Conservation (phyloP, 53 echinoderm and acorn worm species). For the Echinometra lucunter region DNA sequence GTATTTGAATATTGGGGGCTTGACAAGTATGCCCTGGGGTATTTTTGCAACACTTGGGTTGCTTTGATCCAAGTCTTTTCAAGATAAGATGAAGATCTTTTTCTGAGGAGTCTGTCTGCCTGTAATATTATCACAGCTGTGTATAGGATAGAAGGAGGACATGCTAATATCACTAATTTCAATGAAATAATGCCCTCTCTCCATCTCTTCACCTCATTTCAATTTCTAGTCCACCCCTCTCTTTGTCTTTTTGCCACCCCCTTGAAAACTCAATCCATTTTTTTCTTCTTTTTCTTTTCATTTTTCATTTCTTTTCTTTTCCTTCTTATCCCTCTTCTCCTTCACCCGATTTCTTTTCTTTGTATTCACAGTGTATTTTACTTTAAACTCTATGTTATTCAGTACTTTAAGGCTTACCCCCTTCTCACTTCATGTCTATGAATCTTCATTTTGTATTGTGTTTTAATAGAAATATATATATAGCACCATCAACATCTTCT, state of each 20-base stretch:
- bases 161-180: not conserved
- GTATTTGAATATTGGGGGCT: not conserved
- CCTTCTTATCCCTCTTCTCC: not conserved
- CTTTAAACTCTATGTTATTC: not conserved
- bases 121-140: slow-evolving; percentile 46
- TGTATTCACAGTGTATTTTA: too few species aligned
- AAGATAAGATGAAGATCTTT: not conserved
- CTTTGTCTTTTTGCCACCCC: not conserved
- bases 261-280: not conserved
- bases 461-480: too few species aligned
- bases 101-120: not conserved
- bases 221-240: not conserved
- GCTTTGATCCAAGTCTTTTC: not conserved
- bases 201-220: not conserved
- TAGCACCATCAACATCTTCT: too few species aligned
- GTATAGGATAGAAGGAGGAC: not conserved
- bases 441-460: too few species aligned
- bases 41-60: slow-evolving; percentile 29
- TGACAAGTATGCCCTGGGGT: slow-evolving; percentile 47
- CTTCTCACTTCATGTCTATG: not conserved
- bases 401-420: not conserved
- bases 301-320: not conserved
- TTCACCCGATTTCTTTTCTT: not conserved
- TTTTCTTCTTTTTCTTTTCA: not conserved
- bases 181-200: slow-evolving; percentile 4